phyloP scores from a whole-genome alignment of 2,113 vertebrate genomes.

The Nannobrachium achirus region DNA sequence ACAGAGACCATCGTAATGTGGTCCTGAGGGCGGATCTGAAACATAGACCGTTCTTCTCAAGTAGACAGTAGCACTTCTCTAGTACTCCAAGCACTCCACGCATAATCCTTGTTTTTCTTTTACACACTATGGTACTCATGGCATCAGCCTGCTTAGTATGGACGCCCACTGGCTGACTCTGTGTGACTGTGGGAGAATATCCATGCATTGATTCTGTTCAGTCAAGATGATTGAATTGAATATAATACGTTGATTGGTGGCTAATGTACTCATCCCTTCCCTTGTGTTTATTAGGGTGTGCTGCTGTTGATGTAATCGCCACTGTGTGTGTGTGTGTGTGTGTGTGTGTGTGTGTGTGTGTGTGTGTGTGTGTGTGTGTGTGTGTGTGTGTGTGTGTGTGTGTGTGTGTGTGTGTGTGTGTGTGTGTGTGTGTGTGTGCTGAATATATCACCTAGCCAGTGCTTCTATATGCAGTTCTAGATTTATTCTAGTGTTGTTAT shows the following conservation, averaged over 20 bases:
- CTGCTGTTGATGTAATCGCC: slow-evolving; percentile 22
- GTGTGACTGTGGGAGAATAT: slow-evolving; percentile 46
- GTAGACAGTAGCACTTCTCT: too few relatives aligned
- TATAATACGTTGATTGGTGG: slow-evolving; percentile 28
- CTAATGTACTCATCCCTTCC: slow-evolving; percentile 43
- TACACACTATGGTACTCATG: slow-evolving; percentile 14
- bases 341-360: background rate
- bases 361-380: background rate
- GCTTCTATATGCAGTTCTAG: background rate
- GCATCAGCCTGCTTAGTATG: slow-evolving; percentile 50
- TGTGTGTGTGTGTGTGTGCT: background rate
- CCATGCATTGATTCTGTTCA: slow-evolving; percentile 44
- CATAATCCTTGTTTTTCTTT: slow-evolving; percentile 38
- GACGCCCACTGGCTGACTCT: slow-evolving; percentile 52
- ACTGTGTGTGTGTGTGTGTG: background rate
- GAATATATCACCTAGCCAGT: slow-evolving; percentile 1
- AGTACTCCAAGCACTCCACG: slow-evolving; percentile 42
- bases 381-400: background rate
- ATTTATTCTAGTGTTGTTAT: slow-evolving; percentile 1
- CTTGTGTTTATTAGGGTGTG: slow-evolving; percentile 36
- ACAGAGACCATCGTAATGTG: background rate
- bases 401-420: background rate
- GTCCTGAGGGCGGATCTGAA: too few relatives aligned
- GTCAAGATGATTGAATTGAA: slow-evolving; percentile 49
- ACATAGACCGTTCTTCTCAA: too few relatives aligned